phyloP scores from a whole-genome alignment of 1,140 invertebrate species.

The Homarus americanus region DNA sequence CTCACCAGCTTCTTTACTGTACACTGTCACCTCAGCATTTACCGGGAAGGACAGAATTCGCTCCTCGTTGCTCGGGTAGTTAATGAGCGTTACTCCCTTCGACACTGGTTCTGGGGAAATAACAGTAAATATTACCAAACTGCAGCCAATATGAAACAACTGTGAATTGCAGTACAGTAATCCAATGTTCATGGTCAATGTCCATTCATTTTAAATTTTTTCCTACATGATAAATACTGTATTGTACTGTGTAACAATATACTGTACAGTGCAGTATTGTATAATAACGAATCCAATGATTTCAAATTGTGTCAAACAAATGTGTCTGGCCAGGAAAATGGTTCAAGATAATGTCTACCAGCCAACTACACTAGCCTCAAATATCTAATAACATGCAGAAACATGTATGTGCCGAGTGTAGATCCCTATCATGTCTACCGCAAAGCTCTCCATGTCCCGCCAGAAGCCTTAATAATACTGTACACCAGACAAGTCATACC shows the following conservation, averaged over 20 bases:
- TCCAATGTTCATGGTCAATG: no score
- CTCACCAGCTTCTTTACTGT: constrained; percentile 52
- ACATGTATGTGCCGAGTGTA: no score
- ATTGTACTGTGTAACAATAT: not conserved
- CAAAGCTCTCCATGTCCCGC: constrained; percentile 6
- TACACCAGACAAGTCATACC: not conserved
- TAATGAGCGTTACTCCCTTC: constrained; percentile 38
- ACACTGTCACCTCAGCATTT: constrained; percentile 40
- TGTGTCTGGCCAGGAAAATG: no score
- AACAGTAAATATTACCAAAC: not conserved
- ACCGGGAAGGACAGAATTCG: constrained; percentile 37
- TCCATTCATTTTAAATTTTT: no score
- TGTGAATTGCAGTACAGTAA: no score
- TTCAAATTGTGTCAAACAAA: no score
- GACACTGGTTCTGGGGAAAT: constrained; percentile 32
- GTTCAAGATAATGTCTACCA: no score
- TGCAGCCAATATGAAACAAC: no score
- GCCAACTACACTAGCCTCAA: no score
- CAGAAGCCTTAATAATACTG: constrained; percentile 32
- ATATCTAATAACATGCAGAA: no score
- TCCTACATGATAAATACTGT: no score
- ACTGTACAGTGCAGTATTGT: not conserved
- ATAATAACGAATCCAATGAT: no score
- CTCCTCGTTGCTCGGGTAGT: constrained; percentile 51
- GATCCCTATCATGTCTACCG: not conserved